Base-by-base conservation (phyloP, 2,797 vertebrate genomes). In the Channallabes apus region DNA sequence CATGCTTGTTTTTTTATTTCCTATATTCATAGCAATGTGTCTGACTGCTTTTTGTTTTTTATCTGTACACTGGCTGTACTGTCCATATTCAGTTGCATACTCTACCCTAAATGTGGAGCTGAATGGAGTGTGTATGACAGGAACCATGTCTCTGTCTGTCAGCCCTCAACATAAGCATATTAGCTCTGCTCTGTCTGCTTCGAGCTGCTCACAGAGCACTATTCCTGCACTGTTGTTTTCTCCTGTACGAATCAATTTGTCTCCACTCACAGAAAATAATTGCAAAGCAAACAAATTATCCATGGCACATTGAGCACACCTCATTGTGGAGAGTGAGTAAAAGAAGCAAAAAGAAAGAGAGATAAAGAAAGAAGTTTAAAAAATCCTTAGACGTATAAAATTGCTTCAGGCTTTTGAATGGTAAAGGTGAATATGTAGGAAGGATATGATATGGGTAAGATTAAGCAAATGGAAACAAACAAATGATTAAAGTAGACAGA, bases 231-330 rank as follows among this genome's bases (percentile, higher is more conserved):
- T 92, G 92, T 96, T 95, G 95, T 92, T 95, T 92, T 95, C 95
- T 96, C 95, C 95, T 90, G 93, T 93, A 95, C 95, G 94, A 96
- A 96, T 96, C 96, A 95, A 97, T 98, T 97, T 96, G 96, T 98
- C 96, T 98, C 96, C 96, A 96, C 96, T 96, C 96, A 97, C 89
- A 93, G 95, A 98, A 98, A 96, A 97, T 97, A 99, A 98, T 97
- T 95, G 96, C 96, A 97, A 97, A 98, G 96, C 96, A 97, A 97
- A 98, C 97, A 98, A 96, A 97, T 99, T 96, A 97, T 93, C 92
- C 93, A 93, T 94, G 94, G 95, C 96, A 97, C 96, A 95, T 95
- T 96, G 96, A 95, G 92, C 94, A 92, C 94, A 94, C 93, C 95
- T 96, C 96, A 93, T 88, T 94, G 96, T 94, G 85, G 94, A 87